Conservation (phyloP, 2,797 vertebrate genomes). For the Malacoctenus gilli region DNA sequence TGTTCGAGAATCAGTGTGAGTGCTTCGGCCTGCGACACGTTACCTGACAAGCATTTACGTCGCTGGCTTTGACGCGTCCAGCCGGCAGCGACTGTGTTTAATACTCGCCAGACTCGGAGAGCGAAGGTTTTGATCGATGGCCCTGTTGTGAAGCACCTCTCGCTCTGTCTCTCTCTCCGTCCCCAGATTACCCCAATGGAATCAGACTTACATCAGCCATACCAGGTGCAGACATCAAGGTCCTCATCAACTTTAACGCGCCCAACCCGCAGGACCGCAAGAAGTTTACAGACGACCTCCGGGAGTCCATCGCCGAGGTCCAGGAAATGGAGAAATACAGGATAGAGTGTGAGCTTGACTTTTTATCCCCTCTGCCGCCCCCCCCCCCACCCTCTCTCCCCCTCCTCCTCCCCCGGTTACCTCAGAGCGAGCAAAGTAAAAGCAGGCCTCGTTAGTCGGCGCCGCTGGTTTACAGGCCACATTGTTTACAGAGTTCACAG, state of each 20-base stretch:
- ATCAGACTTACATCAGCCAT: constrained; percentile 95
- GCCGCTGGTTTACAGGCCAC: constrained; percentile 46
- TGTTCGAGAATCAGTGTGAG: constrained; percentile 99
- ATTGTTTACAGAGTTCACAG: constrained; percentile 62
- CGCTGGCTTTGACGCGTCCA: constrained; percentile 26
- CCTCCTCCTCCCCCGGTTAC: not conserved
- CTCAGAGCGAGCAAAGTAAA: constrained; percentile 45
- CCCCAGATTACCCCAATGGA: constrained; percentile 94
- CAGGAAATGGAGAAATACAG: constrained; percentile 99
- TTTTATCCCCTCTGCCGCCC: constrained; percentile 11
- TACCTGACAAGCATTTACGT: constrained; percentile 50
- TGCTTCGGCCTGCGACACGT: constrained; percentile 22
- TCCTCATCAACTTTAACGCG: constrained; percentile 97
- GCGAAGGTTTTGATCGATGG: constrained; percentile 41
- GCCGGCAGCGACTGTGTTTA: constrained; percentile 51
- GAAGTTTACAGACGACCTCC: constrained; percentile 96
- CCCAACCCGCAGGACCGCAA: constrained; percentile 98
- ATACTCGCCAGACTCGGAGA: constrained; percentile 39
- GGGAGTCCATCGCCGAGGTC: constrained; percentile 96
- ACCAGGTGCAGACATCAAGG: constrained; percentile 95
- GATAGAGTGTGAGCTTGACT: constrained; percentile 92
- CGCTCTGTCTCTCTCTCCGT: too few relatives aligned
- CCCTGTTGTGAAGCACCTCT: too few relatives aligned
- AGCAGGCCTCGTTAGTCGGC: constrained; percentile 60
- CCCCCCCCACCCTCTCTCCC: not conserved